Percentiles rank a stretch among this genome's conserved stretches.
Evolutionary conservation across 2,113 vertebrate species (phyloP).

Genomic region (Chamaetylas fuelleborni): DNA sequence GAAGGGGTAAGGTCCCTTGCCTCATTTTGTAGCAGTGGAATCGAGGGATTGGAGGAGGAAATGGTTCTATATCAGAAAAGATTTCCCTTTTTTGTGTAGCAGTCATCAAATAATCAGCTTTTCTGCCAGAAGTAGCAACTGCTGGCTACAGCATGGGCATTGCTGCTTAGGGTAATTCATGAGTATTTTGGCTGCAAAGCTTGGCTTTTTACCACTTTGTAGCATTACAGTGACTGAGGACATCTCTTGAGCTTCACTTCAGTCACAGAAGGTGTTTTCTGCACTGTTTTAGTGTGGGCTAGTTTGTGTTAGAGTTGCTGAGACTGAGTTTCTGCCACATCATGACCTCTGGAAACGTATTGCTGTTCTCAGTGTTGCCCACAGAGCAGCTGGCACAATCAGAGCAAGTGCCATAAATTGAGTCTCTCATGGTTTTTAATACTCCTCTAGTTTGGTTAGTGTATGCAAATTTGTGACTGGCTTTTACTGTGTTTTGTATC

Average conservation of each 20-base stretch:
- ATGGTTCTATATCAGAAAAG: neutral
- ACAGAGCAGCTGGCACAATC: neutral
- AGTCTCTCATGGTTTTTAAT: neutral
- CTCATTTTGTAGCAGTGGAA: neutral
- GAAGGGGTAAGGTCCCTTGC: neutral
- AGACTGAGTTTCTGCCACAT: neutral
- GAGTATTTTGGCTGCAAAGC: neutral
- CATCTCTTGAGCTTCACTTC: neutral
- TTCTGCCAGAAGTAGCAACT: neutral
- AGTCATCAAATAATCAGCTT: neutral
- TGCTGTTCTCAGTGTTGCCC: accelerated
- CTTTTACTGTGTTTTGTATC: neutral
- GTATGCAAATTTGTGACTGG: neutral
- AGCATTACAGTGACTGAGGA: neutral
- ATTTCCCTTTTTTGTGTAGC: neutral
- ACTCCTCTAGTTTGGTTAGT: neutral
- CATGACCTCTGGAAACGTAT: neutral
- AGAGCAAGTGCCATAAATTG: neutral
- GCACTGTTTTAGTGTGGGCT: neutral
- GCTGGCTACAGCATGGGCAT: neutral
- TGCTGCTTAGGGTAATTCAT: neutral
- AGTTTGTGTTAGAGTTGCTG: neutral
- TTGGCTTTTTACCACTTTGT: neutral
- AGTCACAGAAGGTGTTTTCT: neutral
- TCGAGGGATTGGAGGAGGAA: neutral